Conservation (phyloP, 2,888 invertebrate species). For the Synanthedon tipuliformis region DNA sequence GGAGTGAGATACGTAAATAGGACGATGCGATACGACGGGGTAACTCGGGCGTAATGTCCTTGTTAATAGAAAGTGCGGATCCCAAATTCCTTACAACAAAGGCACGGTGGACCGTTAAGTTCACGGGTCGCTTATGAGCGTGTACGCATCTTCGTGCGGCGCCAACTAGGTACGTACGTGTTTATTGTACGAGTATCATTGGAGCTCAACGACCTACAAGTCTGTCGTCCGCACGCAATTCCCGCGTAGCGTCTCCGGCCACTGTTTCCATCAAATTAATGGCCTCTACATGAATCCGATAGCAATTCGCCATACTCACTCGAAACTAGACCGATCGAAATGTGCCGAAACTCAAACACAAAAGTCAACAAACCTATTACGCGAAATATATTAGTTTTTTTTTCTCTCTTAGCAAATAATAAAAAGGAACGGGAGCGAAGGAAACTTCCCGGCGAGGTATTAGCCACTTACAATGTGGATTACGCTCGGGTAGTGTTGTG, state of each 20-base stretch:
- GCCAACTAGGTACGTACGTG: conserved; percentile 1
- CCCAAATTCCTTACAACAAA: conserved; percentile 10
- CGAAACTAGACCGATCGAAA: conserved; percentile 11
- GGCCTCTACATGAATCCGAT: conserved; percentile 27
- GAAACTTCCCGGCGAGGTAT: conserved; percentile 10
- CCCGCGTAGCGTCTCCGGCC: conserved; percentile 14
- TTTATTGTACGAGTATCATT: conserved; percentile 5
- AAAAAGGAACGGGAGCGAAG: conserved; percentile 1
- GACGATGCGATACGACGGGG: conserved; percentile 13
- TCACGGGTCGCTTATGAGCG: conserved; percentile 15
- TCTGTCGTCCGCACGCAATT: conserved; percentile 15
- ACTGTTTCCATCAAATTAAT: conserved; percentile 34
- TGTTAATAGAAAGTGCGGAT: conserved; percentile 25
- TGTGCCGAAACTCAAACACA: background rate
- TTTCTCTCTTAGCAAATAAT: conserved; percentile 3
- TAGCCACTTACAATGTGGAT: conserved; percentile 26
- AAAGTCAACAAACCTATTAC: conserved; percentile 15
- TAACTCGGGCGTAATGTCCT: conserved; percentile 27
- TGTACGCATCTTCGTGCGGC: conserved; percentile 14
- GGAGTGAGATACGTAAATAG: conserved; percentile 19
- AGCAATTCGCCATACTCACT: conserved; percentile 22
- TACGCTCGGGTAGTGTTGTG: conserved; percentile 25
- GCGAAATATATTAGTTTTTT: conserved; percentile 13
- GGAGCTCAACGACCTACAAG: conserved; percentile 1
- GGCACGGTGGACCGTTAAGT: conserved; percentile 14